Base-by-base conservation (phyloP, 2,888 invertebrate genomes). In the Lutraria lutraria region DNA sequence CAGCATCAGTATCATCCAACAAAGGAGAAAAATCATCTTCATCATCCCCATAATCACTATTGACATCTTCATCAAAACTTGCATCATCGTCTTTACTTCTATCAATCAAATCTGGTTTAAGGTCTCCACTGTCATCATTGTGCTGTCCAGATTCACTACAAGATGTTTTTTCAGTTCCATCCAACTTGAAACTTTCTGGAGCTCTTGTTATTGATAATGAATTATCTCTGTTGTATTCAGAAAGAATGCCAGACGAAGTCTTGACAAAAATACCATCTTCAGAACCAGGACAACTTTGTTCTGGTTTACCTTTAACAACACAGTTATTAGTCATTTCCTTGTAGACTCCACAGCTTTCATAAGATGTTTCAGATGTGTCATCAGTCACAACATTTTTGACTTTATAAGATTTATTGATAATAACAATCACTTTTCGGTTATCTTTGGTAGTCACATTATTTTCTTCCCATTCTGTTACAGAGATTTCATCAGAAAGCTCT, bases 11-110 rank as follows among this genome's bases (percentile, higher is more conserved):
- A 25, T 10, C 63, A 25, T 68, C 63, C 25, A 25, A 68, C 63
- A n/a, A 25, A 68, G n/a, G 25, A 68, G 63, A 68, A 68, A 68
- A 68, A 68, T 68, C 63, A 68, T 68, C 63, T 6, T 68, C 63
- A 25, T 68, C 63, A 25, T 68, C 63, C n/a, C 63, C 63, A 68
- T n/a, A 68, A 25, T 68, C 63, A 68, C 63, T 68, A 0, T 3
- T n/a, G 8, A 68, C 12, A 68, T 68, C 63, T 25, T 25, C 13
- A 12, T 25, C 63, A 25, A 68, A 68, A 8, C 25, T 56, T 56
- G 2, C 56, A 56, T 8, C 25, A 12, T 25, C 63, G 12, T 4
- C 63, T 68, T 68, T n/a, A 43, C 43, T 43, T 25, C 25, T 12
- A 68, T 68, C 25, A n/a, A n/a, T 25, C 25, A 25, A n/a, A 25